Evolutionary conservation across 2,113 vertebrate species (phyloP).

Genomic region (Triplophysa tibetana): DNA sequence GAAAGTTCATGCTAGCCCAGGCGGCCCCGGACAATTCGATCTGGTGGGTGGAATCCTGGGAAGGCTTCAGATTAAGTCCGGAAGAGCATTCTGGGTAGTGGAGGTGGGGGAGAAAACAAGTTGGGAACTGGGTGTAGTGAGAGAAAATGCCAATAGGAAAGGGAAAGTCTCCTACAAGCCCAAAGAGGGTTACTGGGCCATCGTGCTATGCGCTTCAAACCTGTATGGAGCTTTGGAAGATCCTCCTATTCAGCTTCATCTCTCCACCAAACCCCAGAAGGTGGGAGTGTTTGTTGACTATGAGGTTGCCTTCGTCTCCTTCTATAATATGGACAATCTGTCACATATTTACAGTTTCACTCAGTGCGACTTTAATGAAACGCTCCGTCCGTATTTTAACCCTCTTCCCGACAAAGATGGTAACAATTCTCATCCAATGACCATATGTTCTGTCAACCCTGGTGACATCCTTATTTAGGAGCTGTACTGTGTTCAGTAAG

Average conservation of each 20-base stretch:
- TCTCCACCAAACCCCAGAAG: constrained; percentile 63
- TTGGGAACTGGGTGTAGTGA: constrained; percentile 70
- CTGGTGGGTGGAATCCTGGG: constrained; percentile 61
- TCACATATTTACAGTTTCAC: constrained; percentile 78
- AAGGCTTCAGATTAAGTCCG: constrained; percentile 37
- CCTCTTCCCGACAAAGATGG: constrained; percentile 53
- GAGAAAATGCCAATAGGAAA: constrained; percentile 53
- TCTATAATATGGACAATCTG: constrained; percentile 70
- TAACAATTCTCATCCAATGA: constrained; percentile 56
- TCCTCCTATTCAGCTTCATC: constrained; percentile 55
- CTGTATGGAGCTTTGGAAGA: constrained; percentile 59
- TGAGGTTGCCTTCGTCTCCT: constrained; percentile 76
- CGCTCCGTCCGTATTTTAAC: constrained; percentile 77
- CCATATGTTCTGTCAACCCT: constrained; percentile 52
- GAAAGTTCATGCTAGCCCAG: background rate
- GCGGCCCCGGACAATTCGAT: constrained; percentile 58
- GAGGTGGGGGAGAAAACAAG: constrained; percentile 62
- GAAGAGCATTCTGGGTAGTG: constrained; percentile 71
- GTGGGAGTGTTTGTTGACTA: constrained; percentile 83
- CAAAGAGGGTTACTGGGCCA: constrained; percentile 67
- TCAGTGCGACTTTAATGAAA: constrained; percentile 66
- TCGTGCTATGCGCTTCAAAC: constrained; percentile 57
- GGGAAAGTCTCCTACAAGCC: constrained; percentile 61
- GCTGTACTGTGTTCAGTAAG: background rate
- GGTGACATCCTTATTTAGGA: background rate